These are phyloP conservation scores for Blastomussa wellsi DNA, from an alignment of 92 coral and sea anemone species.

Conservation along the genomic window DNA sequence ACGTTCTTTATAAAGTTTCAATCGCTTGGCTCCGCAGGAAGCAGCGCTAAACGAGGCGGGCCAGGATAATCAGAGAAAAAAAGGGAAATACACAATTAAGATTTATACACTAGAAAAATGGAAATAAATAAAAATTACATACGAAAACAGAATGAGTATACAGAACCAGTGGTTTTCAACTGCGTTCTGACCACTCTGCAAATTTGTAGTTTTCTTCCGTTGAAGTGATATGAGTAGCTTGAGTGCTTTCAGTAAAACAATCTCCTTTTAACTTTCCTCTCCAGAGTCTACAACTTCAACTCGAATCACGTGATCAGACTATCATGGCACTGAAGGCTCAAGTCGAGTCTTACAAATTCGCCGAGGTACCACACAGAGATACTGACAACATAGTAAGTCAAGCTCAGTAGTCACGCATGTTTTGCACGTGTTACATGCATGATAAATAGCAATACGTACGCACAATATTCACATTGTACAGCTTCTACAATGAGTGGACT, in stretches of 20 bases:
- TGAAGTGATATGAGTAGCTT: not conserved
- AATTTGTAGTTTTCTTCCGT: not conserved
- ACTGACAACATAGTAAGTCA: constrained; percentile 86
- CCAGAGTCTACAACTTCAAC: constrained; percentile 85
- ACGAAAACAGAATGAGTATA: too few species aligned
- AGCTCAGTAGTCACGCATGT: not conserved
- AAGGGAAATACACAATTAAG: too few species aligned
- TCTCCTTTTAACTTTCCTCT: not conserved
- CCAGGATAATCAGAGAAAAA: too few species aligned
- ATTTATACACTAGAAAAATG: too few species aligned
- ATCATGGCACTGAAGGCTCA: constrained; percentile 84
- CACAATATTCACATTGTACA: not conserved
- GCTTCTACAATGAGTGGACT: not conserved
- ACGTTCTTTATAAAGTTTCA: too few species aligned
- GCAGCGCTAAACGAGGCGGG: too few species aligned
- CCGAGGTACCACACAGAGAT: constrained; percentile 78
- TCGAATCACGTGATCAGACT: constrained; percentile 93
- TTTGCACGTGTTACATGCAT: not conserved
- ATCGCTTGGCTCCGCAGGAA: too few species aligned
- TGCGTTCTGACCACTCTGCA: not conserved
- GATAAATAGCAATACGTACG: not conserved
- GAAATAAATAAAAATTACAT: too few species aligned
- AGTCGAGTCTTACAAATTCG: constrained; percentile 67
- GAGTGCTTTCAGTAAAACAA: not conserved
- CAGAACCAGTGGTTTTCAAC: too few species aligned